A percentile compares a stretch with the other conserved stretches of the same genome.
phyloP scores from a whole-genome alignment of 2,888 invertebrate species.

The Galeruca laticollis region DNA sequence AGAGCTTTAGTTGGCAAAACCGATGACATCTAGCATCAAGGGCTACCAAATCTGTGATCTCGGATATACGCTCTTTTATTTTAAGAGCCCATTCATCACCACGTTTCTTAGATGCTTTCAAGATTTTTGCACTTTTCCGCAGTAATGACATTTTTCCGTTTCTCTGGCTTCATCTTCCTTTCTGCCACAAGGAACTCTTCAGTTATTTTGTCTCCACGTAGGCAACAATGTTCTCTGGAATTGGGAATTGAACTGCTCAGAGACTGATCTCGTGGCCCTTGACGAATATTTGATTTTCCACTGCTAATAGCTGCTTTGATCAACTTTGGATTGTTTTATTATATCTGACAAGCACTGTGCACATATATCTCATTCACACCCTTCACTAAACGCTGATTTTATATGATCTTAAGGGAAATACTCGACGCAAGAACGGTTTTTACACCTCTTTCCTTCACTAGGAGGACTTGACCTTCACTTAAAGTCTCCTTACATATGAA shows the following conservation, averaged over 20 bases:
- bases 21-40: conserved; percentile 39
- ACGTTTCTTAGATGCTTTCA: conserved; percentile 22
- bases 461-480: conserved; percentile 8
- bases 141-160: conserved; percentile 23
- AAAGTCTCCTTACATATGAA: conserved; percentile 10
- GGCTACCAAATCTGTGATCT: conserved; percentile 43
- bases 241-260: conserved; percentile 26
- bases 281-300: conserved; percentile 20
- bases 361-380: conserved; percentile 4
- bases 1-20: conserved; percentile 39
- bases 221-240: conserved; percentile 23
- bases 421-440: conserved; percentile 21
- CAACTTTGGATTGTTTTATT: conserved; percentile 16
- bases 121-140: conserved; percentile 14
- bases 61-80: conserved; percentile 38
- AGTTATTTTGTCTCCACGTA: conserved; percentile 24
- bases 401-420: not conserved
- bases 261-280: conserved; percentile 22
- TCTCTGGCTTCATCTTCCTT: conserved; percentile 24
- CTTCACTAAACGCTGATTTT: conserved; percentile 16
- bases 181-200: conserved; percentile 21
- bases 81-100: conserved; percentile 27
- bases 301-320: conserved; percentile 17
- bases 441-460: conserved; percentile 19
- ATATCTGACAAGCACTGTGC: conserved; percentile 19